A percentile compares a stretch with the other conserved stretches of the same genome.
These are phyloP conservation scores for Muschampia plurimacula DNA, from an alignment of 2,888 invertebrate species.

Conservation along the genomic window DNA sequence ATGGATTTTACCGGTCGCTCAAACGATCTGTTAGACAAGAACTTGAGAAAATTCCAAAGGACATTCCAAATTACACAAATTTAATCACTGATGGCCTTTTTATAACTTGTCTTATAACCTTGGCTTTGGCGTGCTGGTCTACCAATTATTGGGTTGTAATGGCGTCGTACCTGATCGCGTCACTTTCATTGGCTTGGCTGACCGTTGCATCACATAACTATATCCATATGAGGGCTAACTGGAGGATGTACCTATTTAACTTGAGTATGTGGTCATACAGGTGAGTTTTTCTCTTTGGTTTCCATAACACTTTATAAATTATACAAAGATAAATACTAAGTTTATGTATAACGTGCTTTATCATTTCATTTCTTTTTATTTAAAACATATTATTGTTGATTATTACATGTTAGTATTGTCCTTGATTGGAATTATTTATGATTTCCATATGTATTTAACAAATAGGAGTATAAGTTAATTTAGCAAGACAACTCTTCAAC, in stretches of 20 bases:
- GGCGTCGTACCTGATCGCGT: constrained; percentile 60
- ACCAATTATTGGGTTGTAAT: constrained; percentile 59
- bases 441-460: no score
- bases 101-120: constrained; percentile 62
- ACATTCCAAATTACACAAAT: constrained; percentile 53
- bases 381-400: no score
- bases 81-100: constrained; percentile 71
- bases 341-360: no score
- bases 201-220: constrained; percentile 90
- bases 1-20: constrained; percentile 91
- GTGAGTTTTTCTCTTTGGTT: constrained; percentile 47
- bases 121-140: constrained; percentile 61
- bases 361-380: no score
- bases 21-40: constrained; percentile 85
- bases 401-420: no score
- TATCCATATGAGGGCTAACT: constrained; percentile 90
- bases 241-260: constrained; percentile 92
- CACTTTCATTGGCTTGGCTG: constrained; percentile 85
- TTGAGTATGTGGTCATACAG: constrained; percentile 88
- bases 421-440: no score
- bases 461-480: no score
- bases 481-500: no score
- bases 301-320: no score
- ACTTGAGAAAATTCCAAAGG: constrained; percentile 80
- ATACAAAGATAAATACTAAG: no score